These are phyloP conservation scores for Strigamia transsilvanica DNA, from an alignment of 2,888 invertebrate genomes.

Conservation along the genomic window DNA sequence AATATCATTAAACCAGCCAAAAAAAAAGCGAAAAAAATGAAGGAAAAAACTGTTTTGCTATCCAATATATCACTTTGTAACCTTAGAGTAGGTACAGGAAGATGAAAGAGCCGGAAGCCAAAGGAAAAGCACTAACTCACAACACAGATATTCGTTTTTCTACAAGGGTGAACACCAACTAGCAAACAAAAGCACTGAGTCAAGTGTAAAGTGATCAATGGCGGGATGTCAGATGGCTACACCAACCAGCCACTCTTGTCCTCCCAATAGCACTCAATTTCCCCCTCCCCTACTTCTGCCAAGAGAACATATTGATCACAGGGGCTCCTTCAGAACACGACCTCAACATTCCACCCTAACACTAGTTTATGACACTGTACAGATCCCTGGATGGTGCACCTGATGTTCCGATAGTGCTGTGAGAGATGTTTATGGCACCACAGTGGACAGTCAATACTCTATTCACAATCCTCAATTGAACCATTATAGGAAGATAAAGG, in stretches of 20 bases:
- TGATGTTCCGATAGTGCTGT: slow-evolving; percentile 30
- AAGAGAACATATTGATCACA: slow-evolving; percentile 26
- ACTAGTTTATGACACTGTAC: slow-evolving; percentile 30
- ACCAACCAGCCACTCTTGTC: slow-evolving; percentile 26
- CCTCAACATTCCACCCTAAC: slow-evolving; percentile 30
- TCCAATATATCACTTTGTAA: slow-evolving; percentile 26
- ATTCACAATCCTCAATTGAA: slow-evolving; percentile 26
- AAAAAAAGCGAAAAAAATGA: not conserved
- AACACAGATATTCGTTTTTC: slow-evolving; percentile 30
- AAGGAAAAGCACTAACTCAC: slow-evolving; percentile 21
- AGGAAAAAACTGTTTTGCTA: not conserved
- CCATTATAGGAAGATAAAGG: slow-evolving; percentile 30
- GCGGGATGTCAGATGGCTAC: slow-evolving; percentile 30
- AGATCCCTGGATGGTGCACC: slow-evolving; percentile 30
- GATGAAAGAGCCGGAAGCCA: slow-evolving; percentile 30
- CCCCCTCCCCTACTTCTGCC: slow-evolving; percentile 13
- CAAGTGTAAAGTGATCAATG: slow-evolving; percentile 30
- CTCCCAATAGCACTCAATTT: slow-evolving; percentile 30
- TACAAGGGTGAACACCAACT: slow-evolving; percentile 26
- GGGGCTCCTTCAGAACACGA: slow-evolving; percentile 26
- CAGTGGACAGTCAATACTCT: slow-evolving; percentile 30
- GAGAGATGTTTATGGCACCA: slow-evolving; percentile 30
- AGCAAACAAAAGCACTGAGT: slow-evolving; percentile 30
- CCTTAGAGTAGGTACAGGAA: slow-evolving; percentile 15
- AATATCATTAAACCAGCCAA: not conserved